Conservation (phyloP, 1,140 invertebrate genomes). For the Magallana ariakensis region DNA sequence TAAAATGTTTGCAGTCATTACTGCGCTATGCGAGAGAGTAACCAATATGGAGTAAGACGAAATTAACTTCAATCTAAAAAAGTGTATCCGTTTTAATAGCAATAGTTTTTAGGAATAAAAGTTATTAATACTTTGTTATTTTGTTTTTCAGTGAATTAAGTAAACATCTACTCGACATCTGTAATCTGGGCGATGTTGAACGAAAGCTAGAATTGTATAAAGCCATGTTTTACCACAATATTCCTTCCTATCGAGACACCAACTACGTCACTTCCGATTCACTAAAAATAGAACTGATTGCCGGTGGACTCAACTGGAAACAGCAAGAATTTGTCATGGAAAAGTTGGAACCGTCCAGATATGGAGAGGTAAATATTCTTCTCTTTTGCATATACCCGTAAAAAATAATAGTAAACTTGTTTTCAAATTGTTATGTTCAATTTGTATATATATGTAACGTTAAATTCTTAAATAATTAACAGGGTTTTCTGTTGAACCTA, state of each 20-base stretch:
- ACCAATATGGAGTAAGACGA: conserved; percentile 78
- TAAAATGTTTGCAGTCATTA: conserved; percentile 78
- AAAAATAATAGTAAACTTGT: too few relatives aligned
- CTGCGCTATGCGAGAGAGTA: conserved; percentile 76
- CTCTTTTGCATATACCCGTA: too few relatives aligned
- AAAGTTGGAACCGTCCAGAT: conserved; percentile 73
- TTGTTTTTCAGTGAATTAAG: conserved; percentile 68
- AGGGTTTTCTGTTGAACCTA: too few relatives aligned
- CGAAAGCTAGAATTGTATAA: conserved; percentile 76
- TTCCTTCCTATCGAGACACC: conserved; percentile 65
- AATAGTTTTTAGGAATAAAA: not conserved
- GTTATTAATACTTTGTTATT: not conserved
- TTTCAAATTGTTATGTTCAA: too few relatives aligned
- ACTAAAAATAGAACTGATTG: conserved; percentile 77
- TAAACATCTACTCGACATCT: conserved; percentile 76
- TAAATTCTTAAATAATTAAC: too few relatives aligned
- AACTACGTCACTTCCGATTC: conserved; percentile 77
- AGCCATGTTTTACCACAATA: conserved; percentile 77
- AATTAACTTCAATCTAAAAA: not conserved
- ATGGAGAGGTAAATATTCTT: conserved; percentile 67
- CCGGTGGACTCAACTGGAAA: conserved; percentile 77
- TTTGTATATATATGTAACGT: too few relatives aligned
- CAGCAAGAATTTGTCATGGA: conserved; percentile 78
- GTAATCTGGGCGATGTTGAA: conserved; percentile 76
- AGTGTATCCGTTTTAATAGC: not conserved